Conservation (phyloP, 2,888 invertebrate species). For the Drosophila paramelanica region DNA sequence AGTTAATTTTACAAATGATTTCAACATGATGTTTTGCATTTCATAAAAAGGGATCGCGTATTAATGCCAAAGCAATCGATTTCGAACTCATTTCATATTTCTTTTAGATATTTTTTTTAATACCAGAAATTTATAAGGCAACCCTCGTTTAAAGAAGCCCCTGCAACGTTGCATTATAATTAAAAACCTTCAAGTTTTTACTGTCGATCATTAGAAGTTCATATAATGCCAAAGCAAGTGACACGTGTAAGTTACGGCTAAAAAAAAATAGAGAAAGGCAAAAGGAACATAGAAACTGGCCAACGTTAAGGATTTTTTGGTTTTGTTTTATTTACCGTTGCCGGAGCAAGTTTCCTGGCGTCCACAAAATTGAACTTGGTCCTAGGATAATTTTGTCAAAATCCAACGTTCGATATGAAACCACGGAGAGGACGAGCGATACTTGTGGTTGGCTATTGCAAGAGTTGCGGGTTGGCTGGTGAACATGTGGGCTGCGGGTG, state of each 20-base stretch:
- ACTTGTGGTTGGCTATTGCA: slow-evolving; percentile 10
- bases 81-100: too few species aligned
- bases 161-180: slow-evolving; percentile 59
- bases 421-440: slow-evolving; percentile 10
- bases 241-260: slow-evolving; percentile 62
- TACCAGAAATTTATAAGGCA: neutral
- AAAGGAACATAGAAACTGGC: slow-evolving; percentile 34
- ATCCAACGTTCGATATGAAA: slow-evolving; percentile 63
- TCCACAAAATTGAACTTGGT: slow-evolving; percentile 59
- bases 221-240: slow-evolving; percentile 50
- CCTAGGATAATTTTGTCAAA: slow-evolving; percentile 74
- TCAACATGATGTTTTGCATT: too few species aligned
- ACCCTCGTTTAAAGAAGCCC: slow-evolving; percentile 14
- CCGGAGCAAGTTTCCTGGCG: slow-evolving; percentile 11
- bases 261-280: slow-evolving; percentile 22
- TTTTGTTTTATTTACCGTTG: neutral
- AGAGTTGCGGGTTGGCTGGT: neutral
- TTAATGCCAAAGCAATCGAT: too few species aligned
- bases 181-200: slow-evolving; percentile 64
- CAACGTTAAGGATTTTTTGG: slow-evolving; percentile 30
- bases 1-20: too few species aligned
- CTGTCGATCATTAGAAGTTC: slow-evolving; percentile 57
- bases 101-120: too few species aligned
- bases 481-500: slow-evolving; percentile 5
- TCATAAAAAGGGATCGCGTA: too few species aligned